phyloP scores from a whole-genome alignment of 2,797 vertebrate species.

The Natrix natrix region DNA sequence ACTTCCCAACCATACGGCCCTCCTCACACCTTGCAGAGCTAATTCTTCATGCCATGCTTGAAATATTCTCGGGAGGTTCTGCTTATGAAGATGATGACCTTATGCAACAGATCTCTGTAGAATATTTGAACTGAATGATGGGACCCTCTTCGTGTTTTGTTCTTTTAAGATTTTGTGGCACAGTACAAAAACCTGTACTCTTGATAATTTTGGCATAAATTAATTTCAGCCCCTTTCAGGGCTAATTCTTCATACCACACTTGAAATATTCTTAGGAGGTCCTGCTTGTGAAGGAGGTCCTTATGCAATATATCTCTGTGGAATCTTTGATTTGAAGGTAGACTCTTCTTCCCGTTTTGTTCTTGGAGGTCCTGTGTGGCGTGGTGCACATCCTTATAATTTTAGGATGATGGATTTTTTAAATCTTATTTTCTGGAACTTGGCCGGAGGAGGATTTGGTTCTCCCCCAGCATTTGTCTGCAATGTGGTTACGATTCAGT shows the following conservation, averaged over 20 bases:
- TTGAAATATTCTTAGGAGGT: not conserved
- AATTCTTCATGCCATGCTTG: not conserved
- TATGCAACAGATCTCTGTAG: not conserved
- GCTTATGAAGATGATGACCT: not conserved
- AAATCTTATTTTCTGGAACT: not conserved
- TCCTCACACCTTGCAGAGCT: not conserved
- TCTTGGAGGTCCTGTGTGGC: not conserved
- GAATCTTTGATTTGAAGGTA: not conserved
- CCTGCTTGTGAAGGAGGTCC: not conserved
- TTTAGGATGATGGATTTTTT: not conserved
- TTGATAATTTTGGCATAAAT: not conserved
- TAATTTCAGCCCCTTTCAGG: not conserved
- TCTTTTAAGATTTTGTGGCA: not conserved
- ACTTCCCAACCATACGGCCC: not conserved
- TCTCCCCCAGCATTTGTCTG: fast-evolving
- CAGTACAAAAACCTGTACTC: not conserved
- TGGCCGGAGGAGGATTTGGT: not conserved
- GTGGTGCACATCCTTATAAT: not conserved
- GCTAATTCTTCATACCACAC: not conserved
- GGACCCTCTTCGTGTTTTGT: not conserved
- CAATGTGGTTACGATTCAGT: fast-evolving
- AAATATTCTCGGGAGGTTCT: not conserved
- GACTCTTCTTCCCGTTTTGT: not conserved
- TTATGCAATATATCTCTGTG: not conserved
- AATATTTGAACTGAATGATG: not conserved